Base-by-base conservation (phyloP, 1,140 invertebrate species). In the Sinonovacula constricta region DNA sequence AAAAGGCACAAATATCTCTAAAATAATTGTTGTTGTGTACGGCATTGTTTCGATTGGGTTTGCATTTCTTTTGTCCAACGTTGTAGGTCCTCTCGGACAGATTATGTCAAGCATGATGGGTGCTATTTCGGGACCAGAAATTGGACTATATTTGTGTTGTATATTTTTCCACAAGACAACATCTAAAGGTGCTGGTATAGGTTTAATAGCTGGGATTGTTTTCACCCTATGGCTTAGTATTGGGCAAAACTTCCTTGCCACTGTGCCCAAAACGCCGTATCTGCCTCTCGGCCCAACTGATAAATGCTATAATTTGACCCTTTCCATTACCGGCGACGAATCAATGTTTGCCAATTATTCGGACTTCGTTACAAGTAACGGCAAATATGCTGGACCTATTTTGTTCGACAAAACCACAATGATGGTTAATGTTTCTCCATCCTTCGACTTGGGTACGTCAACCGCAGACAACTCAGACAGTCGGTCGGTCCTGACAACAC, bases 101-200 rank as follows among this genome's bases (percentile, higher is more conserved):
- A 34, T 74, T 49, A 74, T 74, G 70, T 54, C 59, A 0, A 54
- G 57, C 12, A 39, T 74, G n/a, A 74, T 63, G 57, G 70, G 70
- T 0, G 70, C 70, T 2, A 63, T 63, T 10, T 31, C 22, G 14
- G 70, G 70, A 4, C 70, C 70, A n/a, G 70, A 74, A 33, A n/a
- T 36, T 1, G 70, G 70, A 22, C 30, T 74, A 4, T 74, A 59
- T 45, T 33, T 74, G 3, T 30, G 39, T n/a, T 74, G 57, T 2
- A 56, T 60, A 33, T 74, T 74, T 30, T 74, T 62, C 24, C 45
- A n/a, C 10, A 60, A 49, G 22, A 45, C 57, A 0, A 54, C 33
- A 53, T n/a, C 70, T 4, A 74, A 74, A 24, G 70, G 54, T 18
- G 59, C 45, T 14, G 30, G 31, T 36, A 30, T 53, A 28, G 59